Conservation (phyloP, 2,113 vertebrate genomes). For the Pluvianellus socialis region DNA sequence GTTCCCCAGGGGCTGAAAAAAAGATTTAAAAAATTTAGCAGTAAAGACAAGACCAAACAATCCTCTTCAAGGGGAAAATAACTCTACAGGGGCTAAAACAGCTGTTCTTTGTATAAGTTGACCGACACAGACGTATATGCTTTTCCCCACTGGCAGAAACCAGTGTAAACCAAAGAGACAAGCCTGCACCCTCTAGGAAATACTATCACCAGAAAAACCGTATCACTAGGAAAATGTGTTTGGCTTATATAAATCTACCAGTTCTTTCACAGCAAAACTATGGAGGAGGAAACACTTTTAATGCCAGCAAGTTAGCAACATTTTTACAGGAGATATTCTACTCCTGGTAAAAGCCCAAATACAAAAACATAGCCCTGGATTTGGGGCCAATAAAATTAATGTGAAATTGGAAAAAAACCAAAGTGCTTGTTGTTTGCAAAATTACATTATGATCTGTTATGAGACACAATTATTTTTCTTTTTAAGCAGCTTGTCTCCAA, state of each 20-base stretch:
- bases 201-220: not conserved
- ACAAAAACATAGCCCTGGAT: not conserved
- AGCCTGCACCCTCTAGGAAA: not conserved
- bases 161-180: not conserved
- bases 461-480: not conserved
- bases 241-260: not conserved
- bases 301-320: not conserved
- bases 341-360: not conserved
- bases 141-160: constrained; percentile 24
- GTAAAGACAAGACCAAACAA: constrained; percentile 50
- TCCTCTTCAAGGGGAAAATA: constrained; percentile 7
- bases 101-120: not conserved
- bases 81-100: not conserved
- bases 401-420: not conserved
- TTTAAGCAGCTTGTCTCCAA: not conserved
- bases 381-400: not conserved
- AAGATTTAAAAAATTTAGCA: not conserved
- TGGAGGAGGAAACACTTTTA: not conserved
- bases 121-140: not conserved
- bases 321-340: not conserved
- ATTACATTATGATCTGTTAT: not conserved
- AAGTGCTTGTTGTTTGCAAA: constrained; percentile 1
- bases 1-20: not conserved
- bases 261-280: not conserved
- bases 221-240: not conserved